Conservation (phyloP, 2,797 vertebrate genomes). For the Falco biarmicus region DNA sequence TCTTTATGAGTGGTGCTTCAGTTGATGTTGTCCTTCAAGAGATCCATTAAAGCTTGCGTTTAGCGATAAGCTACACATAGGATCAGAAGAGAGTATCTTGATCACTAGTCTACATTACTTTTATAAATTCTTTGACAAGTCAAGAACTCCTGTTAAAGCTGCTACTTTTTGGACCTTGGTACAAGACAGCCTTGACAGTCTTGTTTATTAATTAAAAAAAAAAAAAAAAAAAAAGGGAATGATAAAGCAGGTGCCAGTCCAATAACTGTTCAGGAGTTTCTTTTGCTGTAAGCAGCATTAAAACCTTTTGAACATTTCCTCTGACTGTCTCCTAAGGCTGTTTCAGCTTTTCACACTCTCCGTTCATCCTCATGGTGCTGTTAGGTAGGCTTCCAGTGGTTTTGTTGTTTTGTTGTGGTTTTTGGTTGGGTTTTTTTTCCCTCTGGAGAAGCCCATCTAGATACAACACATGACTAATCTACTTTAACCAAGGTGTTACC, state of each 20-base stretch:
- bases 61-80: not conserved
- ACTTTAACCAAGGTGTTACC: not conserved
- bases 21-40: not conserved
- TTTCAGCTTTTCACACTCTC: not conserved
- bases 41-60: not conserved
- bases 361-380: rapidly evolving
- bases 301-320: not conserved
- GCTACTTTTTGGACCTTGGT: not conserved
- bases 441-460: not conserved
- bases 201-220: not conserved
- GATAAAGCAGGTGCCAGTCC: not conserved
- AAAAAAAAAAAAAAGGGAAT: not conserved
- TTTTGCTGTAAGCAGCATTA: not conserved
- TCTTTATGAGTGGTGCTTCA: not conserved
- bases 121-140: not conserved
- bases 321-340: not conserved
- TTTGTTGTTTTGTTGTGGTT: too few species aligned
- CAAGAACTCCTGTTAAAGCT: not conserved
- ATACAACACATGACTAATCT: not conserved
- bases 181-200: not conserved
- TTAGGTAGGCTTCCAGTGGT: not conserved
- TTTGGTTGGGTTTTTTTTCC: not conserved
- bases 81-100: not conserved
- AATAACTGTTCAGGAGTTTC: not conserved
- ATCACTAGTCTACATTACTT: not conserved